phyloP scores from a whole-genome alignment of 2,113 vertebrate species.

The Notechis scutatus region DNA sequence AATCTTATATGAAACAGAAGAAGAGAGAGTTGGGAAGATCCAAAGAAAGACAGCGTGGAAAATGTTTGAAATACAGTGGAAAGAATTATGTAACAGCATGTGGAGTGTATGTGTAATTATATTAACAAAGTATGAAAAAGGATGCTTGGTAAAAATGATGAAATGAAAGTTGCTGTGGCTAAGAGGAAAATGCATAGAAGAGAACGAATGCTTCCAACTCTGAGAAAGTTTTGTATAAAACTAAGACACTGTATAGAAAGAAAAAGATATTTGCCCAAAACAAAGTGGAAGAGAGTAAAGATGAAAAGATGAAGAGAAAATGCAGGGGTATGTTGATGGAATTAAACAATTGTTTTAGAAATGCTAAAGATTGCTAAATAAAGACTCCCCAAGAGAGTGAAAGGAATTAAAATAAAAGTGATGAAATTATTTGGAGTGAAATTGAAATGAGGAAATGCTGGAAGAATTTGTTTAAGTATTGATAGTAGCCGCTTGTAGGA shows the following conservation, averaged over 20 bases:
- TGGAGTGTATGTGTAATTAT: not conserved
- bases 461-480: not conserved
- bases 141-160: not conserved
- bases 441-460: not conserved
- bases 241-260: not conserved
- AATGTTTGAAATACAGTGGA: not conserved
- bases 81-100: not conserved
- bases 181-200: not conserved
- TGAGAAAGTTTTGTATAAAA: not conserved
- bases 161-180: not conserved
- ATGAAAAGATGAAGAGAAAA: not conserved
- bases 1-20: not conserved
- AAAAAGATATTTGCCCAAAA: not conserved
- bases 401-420: not conserved
- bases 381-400: not conserved
- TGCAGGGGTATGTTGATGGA: not conserved
- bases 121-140: not conserved
- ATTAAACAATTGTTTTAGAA: not conserved
- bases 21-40: not conserved
- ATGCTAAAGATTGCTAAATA: not conserved
- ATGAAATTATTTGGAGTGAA: not conserved
- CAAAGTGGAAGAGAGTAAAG: not conserved
- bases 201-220: not conserved
- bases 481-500: not conserved
- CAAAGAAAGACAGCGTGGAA: not conserved